Evolutionary conservation across 2,888 invertebrate species (phyloP), one percentile per base, ranked within the genome.

Genomic region (Sphaeridia pumilis): DNA sequence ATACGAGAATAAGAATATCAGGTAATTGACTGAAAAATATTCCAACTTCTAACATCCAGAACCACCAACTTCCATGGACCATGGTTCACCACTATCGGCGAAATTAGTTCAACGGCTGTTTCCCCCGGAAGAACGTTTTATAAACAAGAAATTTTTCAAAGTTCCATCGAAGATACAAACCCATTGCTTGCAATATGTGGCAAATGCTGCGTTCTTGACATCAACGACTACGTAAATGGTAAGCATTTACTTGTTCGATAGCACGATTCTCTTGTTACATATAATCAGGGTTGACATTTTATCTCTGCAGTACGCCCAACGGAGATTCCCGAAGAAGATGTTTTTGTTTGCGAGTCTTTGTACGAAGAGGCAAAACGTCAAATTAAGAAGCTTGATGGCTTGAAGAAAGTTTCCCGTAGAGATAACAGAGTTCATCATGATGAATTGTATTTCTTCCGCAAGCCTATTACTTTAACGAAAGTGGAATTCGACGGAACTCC

Each of bases 41-140:
- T 42, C 12, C 10, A 12, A 31, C 22, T 42, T 42, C 17, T 42
- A 42, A 42, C 20, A 42, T 14, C 87, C 67, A 89, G 87, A 46
- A 85, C 87, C 69, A 84, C 86, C 49, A 92, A 83, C 69, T 90
- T 97, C 74, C 87, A 87, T 58, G 97, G 97, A 0, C 90, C 94
- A 0, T 90, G 89, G 83, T 80, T 95, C 63, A 80, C 95, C 50
- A 80, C 86, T 46, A 90, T 95, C 0, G 76, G 80, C 1, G 95
- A 95, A 71, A 83, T 93, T 14, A 81, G 85, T 12, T 85, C 58
- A 17, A 43, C 58, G 3, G 56, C 55, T 35, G 54, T 87, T 67
- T 77, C 84, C 3, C 79, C 84, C 10, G 81, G 78, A 21, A 74
- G 82, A 73, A 77, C 87, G 46, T 94, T 90, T 73, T 97, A 87